Conservation (phyloP, 2,113 vertebrate species). For the Dissostichus mawsoni region DNA sequence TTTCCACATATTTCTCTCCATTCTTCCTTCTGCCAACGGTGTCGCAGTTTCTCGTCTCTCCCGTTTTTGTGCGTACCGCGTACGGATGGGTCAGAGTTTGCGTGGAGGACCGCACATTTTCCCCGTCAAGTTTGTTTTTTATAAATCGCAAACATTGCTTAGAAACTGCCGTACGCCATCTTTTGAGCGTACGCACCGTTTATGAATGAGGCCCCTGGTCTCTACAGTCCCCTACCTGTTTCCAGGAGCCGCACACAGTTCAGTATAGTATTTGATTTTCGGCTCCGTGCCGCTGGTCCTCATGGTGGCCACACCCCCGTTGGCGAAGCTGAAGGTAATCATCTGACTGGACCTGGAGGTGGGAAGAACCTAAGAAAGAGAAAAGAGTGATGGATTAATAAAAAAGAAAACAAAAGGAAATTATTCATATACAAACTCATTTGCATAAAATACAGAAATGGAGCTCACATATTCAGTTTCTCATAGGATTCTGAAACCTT, state of each 20-base stretch:
- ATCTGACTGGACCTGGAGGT: constrained; percentile 96
- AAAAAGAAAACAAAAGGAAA: background rate
- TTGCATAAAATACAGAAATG: background rate
- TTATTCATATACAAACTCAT: background rate
- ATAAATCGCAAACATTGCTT: too few species aligned
- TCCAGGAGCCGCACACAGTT: constrained; percentile 94
- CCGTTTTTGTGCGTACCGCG: too few species aligned
- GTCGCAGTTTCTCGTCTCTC: too few species aligned
- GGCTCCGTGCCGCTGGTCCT: constrained; percentile 97
- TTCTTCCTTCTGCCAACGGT: too few species aligned
- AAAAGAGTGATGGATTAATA: background rate
- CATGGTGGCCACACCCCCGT: constrained; percentile 95
- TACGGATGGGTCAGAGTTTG: too few species aligned
- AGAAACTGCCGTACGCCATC: too few species aligned
- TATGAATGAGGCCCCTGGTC: too few species aligned
- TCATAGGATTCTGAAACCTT: too few species aligned
- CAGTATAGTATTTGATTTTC: constrained; percentile 98
- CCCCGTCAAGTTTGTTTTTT: too few species aligned
- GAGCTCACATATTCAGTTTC: background rate
- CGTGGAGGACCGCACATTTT: too few species aligned
- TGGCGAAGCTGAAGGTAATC: constrained; percentile 96
- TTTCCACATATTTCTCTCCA: too few species aligned
- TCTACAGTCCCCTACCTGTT: constrained; percentile 84
- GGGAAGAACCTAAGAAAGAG: constrained; percentile 89
- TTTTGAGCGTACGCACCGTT: too few species aligned